phyloP scores from a whole-genome alignment of 2,888 invertebrate species.

The Nesidiocoris tenuis region DNA sequence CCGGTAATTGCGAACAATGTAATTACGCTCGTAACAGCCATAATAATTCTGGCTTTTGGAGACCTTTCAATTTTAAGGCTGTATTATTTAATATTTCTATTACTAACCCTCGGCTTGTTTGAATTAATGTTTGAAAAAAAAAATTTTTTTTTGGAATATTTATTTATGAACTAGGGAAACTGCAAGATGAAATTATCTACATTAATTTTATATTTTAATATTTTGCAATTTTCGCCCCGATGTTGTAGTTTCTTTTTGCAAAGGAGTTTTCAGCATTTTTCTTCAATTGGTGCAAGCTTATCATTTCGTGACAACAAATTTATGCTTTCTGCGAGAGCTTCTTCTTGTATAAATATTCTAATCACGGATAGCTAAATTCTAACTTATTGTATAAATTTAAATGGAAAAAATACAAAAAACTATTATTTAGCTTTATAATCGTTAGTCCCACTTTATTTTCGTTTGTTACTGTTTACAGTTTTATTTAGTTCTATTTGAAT shows the following conservation, averaged over 20 bases:
- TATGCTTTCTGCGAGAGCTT: background rate
- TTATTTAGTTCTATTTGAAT: conserved; percentile 25
- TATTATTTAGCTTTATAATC: conserved; percentile 25
- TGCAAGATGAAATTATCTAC: conserved; percentile 1
- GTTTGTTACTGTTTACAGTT: conserved; percentile 35
- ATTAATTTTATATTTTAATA: background rate
- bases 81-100: conserved; percentile 15
- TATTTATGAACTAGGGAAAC: conserved; percentile 12
- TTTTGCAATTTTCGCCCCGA: background rate
- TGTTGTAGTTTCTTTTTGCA: conserved; percentile 2
- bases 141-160: conserved; percentile 8
- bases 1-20: background rate
- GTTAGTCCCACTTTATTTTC: conserved; percentile 12
- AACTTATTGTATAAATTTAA: conserved; percentile 34
- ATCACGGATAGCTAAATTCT: conserved; percentile 34
- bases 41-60: conserved; percentile 25
- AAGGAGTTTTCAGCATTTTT: background rate
- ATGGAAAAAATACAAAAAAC: conserved; percentile 7
- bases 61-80: conserved; percentile 35
- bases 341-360: conserved; percentile 23
- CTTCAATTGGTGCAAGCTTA: conserved; percentile 18
- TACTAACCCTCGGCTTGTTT: conserved; percentile 35
- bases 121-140: conserved; percentile 12
- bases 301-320: background rate
- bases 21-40: conserved; percentile 7